Base-by-base conservation (phyloP, 2,113 vertebrate genomes). In the Trogon surrucura region DNA sequence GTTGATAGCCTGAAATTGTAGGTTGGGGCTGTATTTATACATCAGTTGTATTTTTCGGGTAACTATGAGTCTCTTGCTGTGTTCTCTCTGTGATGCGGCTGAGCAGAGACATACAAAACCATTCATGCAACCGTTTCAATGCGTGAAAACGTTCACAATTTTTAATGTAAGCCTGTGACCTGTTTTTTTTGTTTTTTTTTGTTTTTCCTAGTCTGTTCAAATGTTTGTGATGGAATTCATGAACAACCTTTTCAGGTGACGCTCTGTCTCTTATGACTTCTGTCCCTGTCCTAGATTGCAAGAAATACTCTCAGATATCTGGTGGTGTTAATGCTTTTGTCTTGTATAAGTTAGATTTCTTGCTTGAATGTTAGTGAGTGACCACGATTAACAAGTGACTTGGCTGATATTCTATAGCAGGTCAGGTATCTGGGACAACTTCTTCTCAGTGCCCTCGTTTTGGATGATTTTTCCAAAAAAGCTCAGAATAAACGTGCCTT, bases 11-110 rank as follows among this genome's bases (percentile, higher is more conserved):
- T 74, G 36, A 22, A 58, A 14, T 13, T 15, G 13, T 51, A 38
- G 27, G 9, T 3, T 60, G 56, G 56, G 17, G 16, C 50, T 66
- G 19, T 36, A 2, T 81, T 80, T 58, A 5, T 45, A 2, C 21
- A 8, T 38, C 18, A 36, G 47, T 32, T 58, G 41, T 73, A 1
- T 23, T 7, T 73, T 84, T 57, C 0, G 3, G 69, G 3, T 66
- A 74, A 19, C 21, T 34, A 6, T 4, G 18, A 36, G 16, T 38
- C 25, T 73, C 14, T 19, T 70, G 16, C 8, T 45, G 0, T 5
- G 29, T 58, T 81, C 22, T 53, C 0, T 57, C 0, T 18, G 32
- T 23, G 11, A 0, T 7, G 25, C 3, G 11, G 20, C 41, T 85
- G 62, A 61, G 64, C 62, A 61, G 45, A 54, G 70, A 11, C 9